These are phyloP conservation scores for Microtus oregoni DNA, from an alignment of 2,113 vertebrate genomes.

Conservation along the genomic window DNA sequence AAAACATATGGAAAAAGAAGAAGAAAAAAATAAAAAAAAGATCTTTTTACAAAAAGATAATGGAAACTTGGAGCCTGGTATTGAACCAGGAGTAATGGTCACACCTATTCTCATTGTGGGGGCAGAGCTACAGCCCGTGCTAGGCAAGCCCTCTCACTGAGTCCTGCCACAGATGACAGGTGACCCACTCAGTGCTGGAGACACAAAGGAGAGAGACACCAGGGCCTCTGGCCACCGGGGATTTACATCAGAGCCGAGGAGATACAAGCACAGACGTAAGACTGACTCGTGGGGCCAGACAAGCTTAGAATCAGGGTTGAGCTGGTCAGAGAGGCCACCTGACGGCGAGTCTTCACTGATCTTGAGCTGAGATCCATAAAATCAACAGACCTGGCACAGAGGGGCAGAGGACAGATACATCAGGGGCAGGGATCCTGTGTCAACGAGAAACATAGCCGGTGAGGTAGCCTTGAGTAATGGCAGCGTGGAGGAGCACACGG, in stretches of 20 bases:
- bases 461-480: background rate
- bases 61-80: background rate
- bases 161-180: background rate
- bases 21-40: background rate
- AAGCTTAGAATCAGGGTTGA: fast-evolving
- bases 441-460: background rate
- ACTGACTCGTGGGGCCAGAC: fast-evolving
- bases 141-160: background rate
- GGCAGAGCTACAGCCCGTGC: background rate
- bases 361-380: background rate
- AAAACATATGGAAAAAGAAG: background rate
- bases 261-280: fast-evolving
- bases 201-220: background rate
- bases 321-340: background rate
- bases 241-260: too few relatives aligned
- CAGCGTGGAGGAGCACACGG: background rate
- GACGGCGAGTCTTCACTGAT: background rate
- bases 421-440: background rate
- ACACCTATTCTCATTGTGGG: background rate
- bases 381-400: background rate
- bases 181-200: background rate
- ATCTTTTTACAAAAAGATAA: background rate
- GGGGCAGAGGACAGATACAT: background rate
- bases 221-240: background rate
- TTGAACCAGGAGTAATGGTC: background rate